phyloP scores from a whole-genome alignment of 2,113 vertebrate species.

The Cyprinodon variegatus region DNA sequence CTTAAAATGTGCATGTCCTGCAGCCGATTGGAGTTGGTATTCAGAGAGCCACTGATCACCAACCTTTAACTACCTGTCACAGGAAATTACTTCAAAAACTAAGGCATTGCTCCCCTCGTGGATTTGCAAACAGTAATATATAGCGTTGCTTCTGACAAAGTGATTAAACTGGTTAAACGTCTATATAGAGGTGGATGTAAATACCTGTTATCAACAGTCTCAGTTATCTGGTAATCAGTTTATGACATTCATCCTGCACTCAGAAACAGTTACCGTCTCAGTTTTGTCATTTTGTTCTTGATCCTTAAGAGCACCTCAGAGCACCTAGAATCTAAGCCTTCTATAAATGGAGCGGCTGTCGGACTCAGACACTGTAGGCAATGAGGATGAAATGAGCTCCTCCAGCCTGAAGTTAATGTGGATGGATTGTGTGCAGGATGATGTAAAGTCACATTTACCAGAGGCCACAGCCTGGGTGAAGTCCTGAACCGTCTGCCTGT shows the following conservation, averaged over 20 bases:
- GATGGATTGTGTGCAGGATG: slow-evolving; percentile 65
- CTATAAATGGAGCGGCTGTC: slow-evolving; percentile 63
- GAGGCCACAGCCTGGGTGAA: slow-evolving; percentile 34
- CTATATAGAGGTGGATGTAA: background rate
- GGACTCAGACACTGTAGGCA: slow-evolving; percentile 29
- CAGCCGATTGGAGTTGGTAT: too few relatives aligned
- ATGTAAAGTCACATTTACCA: slow-evolving; percentile 59
- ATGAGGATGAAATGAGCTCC: slow-evolving; percentile 65
- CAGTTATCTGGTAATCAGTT: slow-evolving; percentile 39
- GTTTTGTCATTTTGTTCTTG: slow-evolving; percentile 45
- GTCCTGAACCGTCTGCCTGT: slow-evolving; percentile 46
- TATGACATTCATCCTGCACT: slow-evolving; percentile 54
- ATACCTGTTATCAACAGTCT: background rate
- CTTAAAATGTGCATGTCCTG: too few relatives aligned
- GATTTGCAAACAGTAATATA: too few relatives aligned
- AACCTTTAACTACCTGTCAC: too few relatives aligned
- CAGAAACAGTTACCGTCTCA: slow-evolving; percentile 59
- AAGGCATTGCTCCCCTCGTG: too few relatives aligned
- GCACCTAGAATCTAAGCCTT: slow-evolving; percentile 34
- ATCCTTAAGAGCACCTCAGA: slow-evolving; percentile 34
- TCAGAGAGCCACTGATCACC: too few relatives aligned
- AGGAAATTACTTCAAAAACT: too few relatives aligned
- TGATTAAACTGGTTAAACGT: background rate
- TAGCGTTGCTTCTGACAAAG: background rate
- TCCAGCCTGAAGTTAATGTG: slow-evolving; percentile 66